phyloP scores from a whole-genome alignment of 2,797 vertebrate species.

The Columba guinea region DNA sequence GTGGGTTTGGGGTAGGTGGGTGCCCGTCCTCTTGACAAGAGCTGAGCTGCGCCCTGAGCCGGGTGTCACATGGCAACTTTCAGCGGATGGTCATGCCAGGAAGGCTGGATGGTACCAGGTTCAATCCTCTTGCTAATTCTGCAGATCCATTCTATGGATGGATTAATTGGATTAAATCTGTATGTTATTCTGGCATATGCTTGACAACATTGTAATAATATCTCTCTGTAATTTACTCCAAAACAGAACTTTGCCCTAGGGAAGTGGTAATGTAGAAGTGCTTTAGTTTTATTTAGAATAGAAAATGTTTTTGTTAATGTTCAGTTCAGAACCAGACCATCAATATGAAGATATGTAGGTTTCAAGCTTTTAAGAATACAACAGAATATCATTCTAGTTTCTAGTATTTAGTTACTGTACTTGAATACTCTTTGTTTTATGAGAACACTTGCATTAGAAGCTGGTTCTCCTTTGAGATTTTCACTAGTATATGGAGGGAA shows the following conservation, averaged over 20 bases:
- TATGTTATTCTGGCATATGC: not conserved
- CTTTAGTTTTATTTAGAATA: not conserved
- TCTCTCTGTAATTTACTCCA: not conserved
- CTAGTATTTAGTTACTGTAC: constrained; percentile 36
- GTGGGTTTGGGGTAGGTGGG: not conserved
- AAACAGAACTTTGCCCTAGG: not conserved
- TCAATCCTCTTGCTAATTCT: not conserved
- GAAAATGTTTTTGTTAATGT: constrained; percentile 13
- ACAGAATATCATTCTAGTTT: not conserved
- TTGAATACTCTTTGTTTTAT: constrained; percentile 61
- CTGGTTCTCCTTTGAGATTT: constrained; percentile 71
- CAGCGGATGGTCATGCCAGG: accelerated
- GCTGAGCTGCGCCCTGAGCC: not conserved
- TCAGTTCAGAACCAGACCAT: not conserved
- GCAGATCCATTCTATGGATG: not conserved
- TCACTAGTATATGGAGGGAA: constrained; percentile 45
- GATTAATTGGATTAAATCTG: not conserved
- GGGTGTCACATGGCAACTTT: not conserved
- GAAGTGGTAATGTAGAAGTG: not conserved
- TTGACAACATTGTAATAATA: not conserved
- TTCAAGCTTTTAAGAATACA: constrained; percentile 20
- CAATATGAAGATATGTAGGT: not conserved
- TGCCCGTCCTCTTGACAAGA: not conserved
- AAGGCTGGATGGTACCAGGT: not conserved
- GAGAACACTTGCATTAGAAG: constrained; percentile 58